Base-by-base conservation (phyloP, 1,140 invertebrate species). In the Drosophila repletoides region DNA sequence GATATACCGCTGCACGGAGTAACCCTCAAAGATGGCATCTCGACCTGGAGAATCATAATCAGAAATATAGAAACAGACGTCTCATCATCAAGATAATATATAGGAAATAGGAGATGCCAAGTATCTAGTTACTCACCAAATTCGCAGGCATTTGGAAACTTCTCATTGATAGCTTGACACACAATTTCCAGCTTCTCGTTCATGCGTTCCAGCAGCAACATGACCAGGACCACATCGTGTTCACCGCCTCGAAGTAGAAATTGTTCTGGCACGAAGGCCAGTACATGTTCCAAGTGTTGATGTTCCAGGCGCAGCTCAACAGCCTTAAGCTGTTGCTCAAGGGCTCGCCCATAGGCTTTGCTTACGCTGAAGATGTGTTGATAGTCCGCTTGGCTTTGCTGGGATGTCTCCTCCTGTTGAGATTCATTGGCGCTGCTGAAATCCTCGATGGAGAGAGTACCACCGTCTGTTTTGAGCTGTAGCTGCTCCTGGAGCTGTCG, bases 111-210 rank as follows among this genome's bases (percentile, higher is more conserved):
- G n/a, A n/a, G n/a, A n/a, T n/a, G 10, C 34, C 5, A 36, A 29
- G 0, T 10, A 12, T n/a, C 15, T 9, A 2, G 21, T 10, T 21
- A 67, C 79, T 94, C 92, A 76, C 95, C 94, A 72, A 95, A 92
- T 53, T 92, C 92, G 19, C 91, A 90, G 33, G 93, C 91, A 2
- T 91, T 87, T 15, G 93, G 92, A 90, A 94, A 94, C 68, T 92
- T 93, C 51, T 98, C 97, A 58, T 95, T 92, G 0, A 98, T 93
- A 90, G 99, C 97, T 49, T 94, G 94, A 0, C 97, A 92, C 3
- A 99, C 92, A 48, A 99, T 95, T 43, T 97, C 96, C 2, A 95
- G 94, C 91, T 99, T 99, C 45, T 95, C 95, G 29, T 97, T 94
- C 75, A 99, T 93, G 26, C 98, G 92, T 2, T 98, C 96, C 51